Conservation (phyloP, 2,797 vertebrate species). For the Etheostoma nigrum region DNA sequence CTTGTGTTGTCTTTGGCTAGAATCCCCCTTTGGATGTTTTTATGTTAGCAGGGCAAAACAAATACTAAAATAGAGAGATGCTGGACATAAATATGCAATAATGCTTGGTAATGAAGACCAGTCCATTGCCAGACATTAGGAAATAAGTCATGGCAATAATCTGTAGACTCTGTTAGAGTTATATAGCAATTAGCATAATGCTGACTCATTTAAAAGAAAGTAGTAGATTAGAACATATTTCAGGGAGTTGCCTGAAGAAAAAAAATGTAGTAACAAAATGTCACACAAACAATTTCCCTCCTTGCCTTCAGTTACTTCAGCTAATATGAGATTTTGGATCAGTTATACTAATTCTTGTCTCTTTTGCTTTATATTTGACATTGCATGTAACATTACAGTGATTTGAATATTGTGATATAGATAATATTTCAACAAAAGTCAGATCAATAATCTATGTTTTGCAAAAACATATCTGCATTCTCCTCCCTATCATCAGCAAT, state of each 20-base stretch:
- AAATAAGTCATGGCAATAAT: conserved; percentile 42
- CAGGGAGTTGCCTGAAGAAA: not conserved
- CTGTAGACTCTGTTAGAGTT: not conserved
- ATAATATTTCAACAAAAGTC: conserved; percentile 12
- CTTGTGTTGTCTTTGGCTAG: conserved; percentile 29
- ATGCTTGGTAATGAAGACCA: conserved; percentile 38
- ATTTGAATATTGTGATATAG: not conserved
- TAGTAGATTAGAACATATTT: conserved; percentile 17
- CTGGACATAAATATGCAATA: conserved; percentile 34
- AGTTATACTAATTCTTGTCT: conserved; percentile 2
- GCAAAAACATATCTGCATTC: not conserved
- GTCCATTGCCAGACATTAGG: conserved; percentile 21
- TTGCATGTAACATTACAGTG: not conserved
- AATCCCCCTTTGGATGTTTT: conserved; percentile 17
- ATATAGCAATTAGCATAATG: conserved; percentile 30
- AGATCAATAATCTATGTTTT: conserved; percentile 18
- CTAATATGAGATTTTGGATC: not conserved
- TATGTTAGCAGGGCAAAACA: conserved; percentile 11
- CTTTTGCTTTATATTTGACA: conserved; percentile 4
- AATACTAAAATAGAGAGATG: conserved; percentile 24
- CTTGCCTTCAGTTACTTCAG: conserved; percentile 2
- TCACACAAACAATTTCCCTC: not conserved
- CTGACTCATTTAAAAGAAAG: conserved; percentile 24
- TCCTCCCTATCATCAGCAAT: conserved; percentile 16
- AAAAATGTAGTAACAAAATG: too few relatives aligned